phyloP scores from a whole-genome alignment of 2,888 invertebrate species.

The Oxystoma pomonae region DNA sequence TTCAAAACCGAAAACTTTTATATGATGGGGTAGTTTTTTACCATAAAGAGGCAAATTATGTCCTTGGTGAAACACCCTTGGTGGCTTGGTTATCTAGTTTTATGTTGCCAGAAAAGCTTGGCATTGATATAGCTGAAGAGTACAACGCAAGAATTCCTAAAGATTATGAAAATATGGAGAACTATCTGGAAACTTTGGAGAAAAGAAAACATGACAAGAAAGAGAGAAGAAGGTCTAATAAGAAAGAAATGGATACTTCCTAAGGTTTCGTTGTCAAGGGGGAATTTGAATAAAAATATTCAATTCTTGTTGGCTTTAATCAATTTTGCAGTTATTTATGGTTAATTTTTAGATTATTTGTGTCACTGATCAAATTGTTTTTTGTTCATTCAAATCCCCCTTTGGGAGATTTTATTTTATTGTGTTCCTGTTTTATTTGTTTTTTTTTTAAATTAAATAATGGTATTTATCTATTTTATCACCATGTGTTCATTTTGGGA shows the following conservation, averaged over 20 bases:
- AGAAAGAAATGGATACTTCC: constrained; percentile 10
- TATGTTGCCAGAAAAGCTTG: constrained; percentile 80
- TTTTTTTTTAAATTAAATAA: too few relatives aligned
- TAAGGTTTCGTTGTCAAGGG: too few relatives aligned
- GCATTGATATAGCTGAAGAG: constrained; percentile 44
- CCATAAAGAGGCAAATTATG: constrained; percentile 76
- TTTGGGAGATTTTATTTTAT: too few relatives aligned
- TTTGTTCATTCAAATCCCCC: too few relatives aligned
- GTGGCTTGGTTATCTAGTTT: constrained; percentile 89
- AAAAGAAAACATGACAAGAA: constrained; percentile 33
- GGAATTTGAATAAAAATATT: too few relatives aligned
- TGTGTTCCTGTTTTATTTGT: too few relatives aligned
- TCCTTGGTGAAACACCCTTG: constrained; percentile 72
- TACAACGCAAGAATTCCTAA: constrained; percentile 50
- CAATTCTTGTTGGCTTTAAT: too few relatives aligned
- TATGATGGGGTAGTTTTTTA: constrained; percentile 91
- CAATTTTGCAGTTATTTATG: too few relatives aligned
- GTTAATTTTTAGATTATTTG: too few relatives aligned
- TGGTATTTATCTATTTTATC: too few relatives aligned
- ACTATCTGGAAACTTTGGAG: constrained; percentile 51
- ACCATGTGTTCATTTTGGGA: too few relatives aligned
- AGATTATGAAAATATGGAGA: constrained; percentile 50
- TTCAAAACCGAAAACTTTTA: constrained; percentile 45
- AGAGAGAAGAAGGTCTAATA: constrained; percentile 8
- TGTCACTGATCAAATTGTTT: too few relatives aligned